Base-by-base conservation (phyloP, 2,797 vertebrate genomes). In the Artibeus lituratus region DNA sequence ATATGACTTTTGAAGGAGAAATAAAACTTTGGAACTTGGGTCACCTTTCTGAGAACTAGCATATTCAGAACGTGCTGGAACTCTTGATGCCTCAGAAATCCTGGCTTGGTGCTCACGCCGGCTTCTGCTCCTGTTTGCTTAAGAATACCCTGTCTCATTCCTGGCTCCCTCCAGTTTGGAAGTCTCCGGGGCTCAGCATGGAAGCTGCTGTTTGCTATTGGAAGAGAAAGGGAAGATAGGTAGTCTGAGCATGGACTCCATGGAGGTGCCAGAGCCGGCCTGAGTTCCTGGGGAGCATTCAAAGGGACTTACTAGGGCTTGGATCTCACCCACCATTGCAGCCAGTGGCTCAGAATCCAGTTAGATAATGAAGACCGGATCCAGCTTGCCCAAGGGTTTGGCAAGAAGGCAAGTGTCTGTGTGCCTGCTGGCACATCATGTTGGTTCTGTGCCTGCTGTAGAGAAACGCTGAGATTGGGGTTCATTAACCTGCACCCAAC, bases 371-470 rank as follows among this genome's bases (percentile, higher is more conserved):
- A 80, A 91, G 94, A 95, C 62, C 0, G 59, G 95, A 95, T 95
- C 92, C 96, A 96, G 83, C 82, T 95, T 96, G 96, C 97, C 86
- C 59, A 81, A 76, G 95, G 97, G 96, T 83, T 94, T 97, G 96
- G 97, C 95, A 95, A 74, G 72, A 93, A 86, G 18, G 19, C 44
- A 69, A 84, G 62, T 83, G 87, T 92, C 77, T 96, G 67, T 55
- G 62, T 0, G 32, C 59, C 6, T 65, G 57, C 82, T 85, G 72
- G 90, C 47, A 72, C 70, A 59, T 74, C 29, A 1, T 51, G 80
- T 67, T 95, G 92, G 74, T 87, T 90, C 90, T 32, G 16, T 67
- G 90, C 92, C 95, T 55, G 7, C 44, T 62, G 19, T 44, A 67
- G 95, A 90, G 92, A 94, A 84, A 86, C 2, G n/a, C 88, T 0